A percentile compares a stretch with the other conserved stretches of the same genome.
Evolutionary conservation across 2,113 vertebrate species (phyloP).

Genomic region (Mustelus asterias): DNA sequence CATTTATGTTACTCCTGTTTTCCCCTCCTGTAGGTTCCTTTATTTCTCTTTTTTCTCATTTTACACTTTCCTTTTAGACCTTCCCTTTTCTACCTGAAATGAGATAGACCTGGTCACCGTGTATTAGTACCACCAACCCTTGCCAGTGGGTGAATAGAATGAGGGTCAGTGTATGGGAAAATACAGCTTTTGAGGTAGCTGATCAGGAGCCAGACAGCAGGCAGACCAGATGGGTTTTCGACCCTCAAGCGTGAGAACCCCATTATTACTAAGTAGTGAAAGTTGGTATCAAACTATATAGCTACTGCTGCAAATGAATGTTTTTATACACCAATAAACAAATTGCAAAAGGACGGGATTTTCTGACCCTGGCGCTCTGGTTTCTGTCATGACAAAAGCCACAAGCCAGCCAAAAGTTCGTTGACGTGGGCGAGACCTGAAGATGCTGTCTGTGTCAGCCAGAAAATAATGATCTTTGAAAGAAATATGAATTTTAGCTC

Average conservation of each 20-base stretch:
- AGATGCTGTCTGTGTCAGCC: too few relatives aligned
- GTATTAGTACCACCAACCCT: background rate
- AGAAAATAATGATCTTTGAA: background rate
- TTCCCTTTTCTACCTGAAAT: background rate
- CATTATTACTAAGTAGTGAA: background rate
- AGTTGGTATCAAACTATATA: background rate
- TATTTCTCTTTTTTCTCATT: background rate
- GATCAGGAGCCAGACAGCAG: background rate
- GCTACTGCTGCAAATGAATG: background rate
- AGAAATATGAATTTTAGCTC: background rate
- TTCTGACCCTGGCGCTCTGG: too few relatives aligned
- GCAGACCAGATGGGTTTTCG: background rate
- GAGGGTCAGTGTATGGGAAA: background rate
- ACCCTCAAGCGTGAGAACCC: background rate
- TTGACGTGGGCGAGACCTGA: too few relatives aligned
- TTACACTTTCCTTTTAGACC: background rate
- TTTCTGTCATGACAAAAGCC: too few relatives aligned
- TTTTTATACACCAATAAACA: background rate
- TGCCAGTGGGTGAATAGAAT: background rate
- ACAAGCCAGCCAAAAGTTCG: too few relatives aligned
- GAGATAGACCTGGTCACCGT: background rate
- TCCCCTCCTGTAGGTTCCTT: background rate
- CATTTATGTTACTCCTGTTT: background rate
- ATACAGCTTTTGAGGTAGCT: background rate
- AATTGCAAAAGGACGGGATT: too few relatives aligned